phyloP scores from a whole-genome alignment of 2,113 vertebrate genomes.

The Sigmodon hispidus region DNA sequence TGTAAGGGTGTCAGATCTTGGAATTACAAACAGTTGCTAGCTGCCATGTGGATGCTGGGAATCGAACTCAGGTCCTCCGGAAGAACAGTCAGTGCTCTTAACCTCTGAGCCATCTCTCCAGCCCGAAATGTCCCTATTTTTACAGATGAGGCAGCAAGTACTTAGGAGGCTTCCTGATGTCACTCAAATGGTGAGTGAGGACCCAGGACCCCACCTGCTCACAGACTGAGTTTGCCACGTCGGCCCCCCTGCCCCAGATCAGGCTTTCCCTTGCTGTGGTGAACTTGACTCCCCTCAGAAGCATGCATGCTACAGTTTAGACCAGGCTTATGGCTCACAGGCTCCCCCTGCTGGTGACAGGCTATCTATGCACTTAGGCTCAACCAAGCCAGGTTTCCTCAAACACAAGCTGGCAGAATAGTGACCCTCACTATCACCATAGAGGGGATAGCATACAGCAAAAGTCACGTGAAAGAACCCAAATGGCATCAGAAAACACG shows the following conservation, averaged over 20 bases:
- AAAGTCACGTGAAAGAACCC: not conserved
- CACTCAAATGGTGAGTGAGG: not conserved
- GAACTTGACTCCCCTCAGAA: not conserved
- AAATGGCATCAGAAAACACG: not conserved
- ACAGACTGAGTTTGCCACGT: not conserved
- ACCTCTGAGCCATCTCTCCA: too few species aligned
- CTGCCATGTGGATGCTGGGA: too few species aligned
- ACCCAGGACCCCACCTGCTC: not conserved
- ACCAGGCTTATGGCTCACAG: not conserved
- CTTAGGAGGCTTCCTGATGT: not conserved
- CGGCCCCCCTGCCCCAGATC: not conserved
- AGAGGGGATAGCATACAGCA: not conserved
- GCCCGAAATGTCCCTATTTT: too few species aligned
- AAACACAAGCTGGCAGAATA: not conserved
- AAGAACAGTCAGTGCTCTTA: too few species aligned
- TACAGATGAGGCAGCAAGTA: not conserved
- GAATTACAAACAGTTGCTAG: too few species aligned
- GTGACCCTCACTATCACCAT: not conserved
- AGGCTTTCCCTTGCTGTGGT: not conserved
- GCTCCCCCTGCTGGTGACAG: constrained; percentile 44
- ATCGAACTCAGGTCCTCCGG: too few species aligned
- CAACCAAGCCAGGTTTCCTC: not conserved
- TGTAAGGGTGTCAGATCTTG: too few species aligned
- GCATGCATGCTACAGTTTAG: accelerated
- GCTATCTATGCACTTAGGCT: not conserved